phyloP scores from a whole-genome alignment of 1,140 invertebrate species.

The Ridgeia piscesae region DNA sequence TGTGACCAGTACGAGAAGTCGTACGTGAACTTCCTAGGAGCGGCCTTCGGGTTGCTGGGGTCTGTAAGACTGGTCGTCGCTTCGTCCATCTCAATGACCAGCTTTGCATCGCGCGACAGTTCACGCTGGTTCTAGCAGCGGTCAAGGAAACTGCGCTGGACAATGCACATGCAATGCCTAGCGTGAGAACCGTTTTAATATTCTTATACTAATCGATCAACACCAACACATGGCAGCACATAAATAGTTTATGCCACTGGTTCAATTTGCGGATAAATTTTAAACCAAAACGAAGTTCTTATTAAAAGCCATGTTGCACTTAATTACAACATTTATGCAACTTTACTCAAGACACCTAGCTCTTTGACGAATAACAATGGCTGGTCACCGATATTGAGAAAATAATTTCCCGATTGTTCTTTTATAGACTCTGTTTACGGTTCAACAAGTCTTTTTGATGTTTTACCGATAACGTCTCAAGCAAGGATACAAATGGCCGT shows the following conservation, averaged over 20 bases:
- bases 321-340: neutral
- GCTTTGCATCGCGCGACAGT: constrained; percentile 59
- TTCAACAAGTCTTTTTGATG: neutral
- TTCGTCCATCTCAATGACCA: constrained; percentile 59
- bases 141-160: neutral
- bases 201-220: neutral
- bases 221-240: too few relatives aligned
- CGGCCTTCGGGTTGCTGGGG: constrained; percentile 54
- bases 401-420: neutral
- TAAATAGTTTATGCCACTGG: too few relatives aligned
- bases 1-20: constrained; percentile 66
- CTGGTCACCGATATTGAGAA: neutral
- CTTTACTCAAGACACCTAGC: neutral
- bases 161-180: neutral
- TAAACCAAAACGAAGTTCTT: neutral
- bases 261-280: too few relatives aligned
- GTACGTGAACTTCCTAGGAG: constrained; percentile 60
- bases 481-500: constrained; percentile 63
- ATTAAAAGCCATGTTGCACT: neutral
- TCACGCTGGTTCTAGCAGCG: constrained; percentile 59
- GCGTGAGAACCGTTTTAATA: neutral
- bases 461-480: neutral
- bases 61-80: constrained; percentile 54
- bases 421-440: neutral
- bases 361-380: neutral